These are phyloP conservation scores for Lymantria monacha DNA, from an alignment of 2,888 invertebrate genomes.

Conservation along the genomic window DNA sequence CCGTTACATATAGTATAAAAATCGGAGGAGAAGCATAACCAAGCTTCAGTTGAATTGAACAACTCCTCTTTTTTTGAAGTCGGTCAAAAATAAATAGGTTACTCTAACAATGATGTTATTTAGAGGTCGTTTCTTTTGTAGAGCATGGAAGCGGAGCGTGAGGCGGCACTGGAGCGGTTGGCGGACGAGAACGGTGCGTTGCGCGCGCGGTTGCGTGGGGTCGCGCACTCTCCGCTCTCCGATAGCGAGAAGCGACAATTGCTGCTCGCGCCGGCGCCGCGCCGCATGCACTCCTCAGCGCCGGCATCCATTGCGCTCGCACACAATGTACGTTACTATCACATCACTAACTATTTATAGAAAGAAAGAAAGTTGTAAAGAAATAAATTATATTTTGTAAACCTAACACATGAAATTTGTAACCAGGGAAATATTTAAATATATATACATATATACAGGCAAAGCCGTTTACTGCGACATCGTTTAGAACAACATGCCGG, in stretches of 20 bases:
- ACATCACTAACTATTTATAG: too few species aligned
- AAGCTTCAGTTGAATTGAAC: too few species aligned
- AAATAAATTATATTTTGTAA: too few species aligned
- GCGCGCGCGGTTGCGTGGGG: conserved; percentile 88
- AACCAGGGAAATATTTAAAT: background rate
- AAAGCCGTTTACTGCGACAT: too few species aligned
- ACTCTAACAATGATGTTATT: too few species aligned
- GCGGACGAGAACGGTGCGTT: conserved; percentile 90
- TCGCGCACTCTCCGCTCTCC: conserved; percentile 89
- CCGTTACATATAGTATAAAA: too few species aligned
- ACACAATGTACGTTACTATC: conserved; percentile 60
- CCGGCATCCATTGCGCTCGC: conserved; percentile 89
- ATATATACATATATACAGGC: too few species aligned
- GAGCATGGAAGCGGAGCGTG: conserved; percentile 83
- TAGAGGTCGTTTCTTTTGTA: conserved; percentile 25
- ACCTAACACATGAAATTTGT: background rate
- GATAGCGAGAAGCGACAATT: conserved; percentile 92
- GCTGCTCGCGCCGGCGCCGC: conserved; percentile 84
- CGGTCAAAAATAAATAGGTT: too few species aligned
- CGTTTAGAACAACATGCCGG: too few species aligned
- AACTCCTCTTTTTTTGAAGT: too few species aligned
- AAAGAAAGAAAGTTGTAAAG: too few species aligned
- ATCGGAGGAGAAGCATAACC: too few species aligned
- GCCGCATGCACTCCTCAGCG: conserved; percentile 88
- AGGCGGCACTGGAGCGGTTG: conserved; percentile 84